phyloP scores from a whole-genome alignment of 2,113 vertebrate genomes.

The Anoplopoma fimbria region DNA sequence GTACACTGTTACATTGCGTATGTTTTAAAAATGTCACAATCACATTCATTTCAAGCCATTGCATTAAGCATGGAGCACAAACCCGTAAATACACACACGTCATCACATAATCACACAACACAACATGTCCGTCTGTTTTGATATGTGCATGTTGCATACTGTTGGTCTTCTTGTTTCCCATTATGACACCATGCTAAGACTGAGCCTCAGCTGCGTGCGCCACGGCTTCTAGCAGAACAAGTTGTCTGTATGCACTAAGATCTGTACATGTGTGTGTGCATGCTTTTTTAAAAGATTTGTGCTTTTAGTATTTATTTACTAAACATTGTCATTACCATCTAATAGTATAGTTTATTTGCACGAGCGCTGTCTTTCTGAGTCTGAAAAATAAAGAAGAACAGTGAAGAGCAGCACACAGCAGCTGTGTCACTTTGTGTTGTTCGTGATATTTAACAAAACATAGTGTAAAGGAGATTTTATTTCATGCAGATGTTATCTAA shows the following conservation, averaged over 20 bases:
- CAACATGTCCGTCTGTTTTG: background rate
- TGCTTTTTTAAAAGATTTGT: background rate
- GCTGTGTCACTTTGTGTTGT: too few species aligned
- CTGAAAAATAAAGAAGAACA: background rate
- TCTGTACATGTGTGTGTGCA: background rate
- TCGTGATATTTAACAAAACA: too few species aligned
- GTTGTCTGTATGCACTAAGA: conserved; percentile 1
- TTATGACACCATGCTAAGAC: conserved; percentile 11
- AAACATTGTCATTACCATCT: background rate
- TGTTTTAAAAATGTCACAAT: too few species aligned
- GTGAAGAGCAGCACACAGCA: background rate
- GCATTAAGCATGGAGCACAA: background rate
- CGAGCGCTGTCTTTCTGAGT: background rate
- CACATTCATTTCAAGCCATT: conserved; percentile 12
- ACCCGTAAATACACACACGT: background rate
- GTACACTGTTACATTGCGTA: too few species aligned
- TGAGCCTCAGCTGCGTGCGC: conserved; percentile 12
- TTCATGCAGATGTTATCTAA: too few species aligned
- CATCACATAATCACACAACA: background rate
- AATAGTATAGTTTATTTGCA: background rate
- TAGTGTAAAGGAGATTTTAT: too few species aligned
- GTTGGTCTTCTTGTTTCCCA: conserved; percentile 12
- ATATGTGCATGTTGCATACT: conserved; percentile 12
- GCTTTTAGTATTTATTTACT: background rate
- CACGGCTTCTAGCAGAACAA: background rate